Base-by-base conservation (phyloP, 2,888 invertebrate species). In the Noctua janthe region DNA sequence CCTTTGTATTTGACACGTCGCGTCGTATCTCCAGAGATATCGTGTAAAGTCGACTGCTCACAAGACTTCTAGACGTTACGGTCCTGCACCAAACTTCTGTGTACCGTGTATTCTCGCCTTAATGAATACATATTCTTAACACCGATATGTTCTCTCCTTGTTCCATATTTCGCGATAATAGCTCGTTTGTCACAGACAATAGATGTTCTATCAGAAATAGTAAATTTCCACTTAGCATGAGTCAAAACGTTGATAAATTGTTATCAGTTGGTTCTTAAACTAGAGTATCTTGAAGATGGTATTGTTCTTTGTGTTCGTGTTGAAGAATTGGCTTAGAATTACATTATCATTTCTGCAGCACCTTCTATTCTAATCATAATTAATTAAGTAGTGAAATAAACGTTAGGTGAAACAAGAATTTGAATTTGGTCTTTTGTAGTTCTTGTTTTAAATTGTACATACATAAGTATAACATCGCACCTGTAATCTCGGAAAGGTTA, bases 141-240 rank as follows among this genome's bases (percentile, higher is more conserved):
- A 56, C 20, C 23, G 20, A 35, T 81, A 54, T 82, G 54, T 62
- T 0, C 13, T 11, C 84, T 79, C 74, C 73, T 70, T 83, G 72
- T 78, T 86, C 70, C 56, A 69, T 74, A 74, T 59, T 71, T 73
- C 17, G 59, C 39, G 20, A 86, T 82, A 82, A 85, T 56, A 67
- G 66, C 20, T 82, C 72, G 69, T 78, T 78, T 82, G 69, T 84
- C 51, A 47, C 69, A 81, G 51, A 82, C 74, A 78, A 78, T 78
- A 72, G 64, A 64, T 39, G 73, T 15, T 71, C 71, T 74, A 70
- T 78, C 17, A n/a, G 67, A 56, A 72, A 82, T 84, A 78, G 74
- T 72, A 71, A 51, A 71, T 86, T 84, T 82, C 84, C 86, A 72
- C 62, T 43, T 35, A 76, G 39, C 56, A 66, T 82, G 77, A 84